Evolutionary conservation across 2,113 vertebrate species (phyloP), one percentile per base, ranked within the genome.

Genomic region (Australoheros scitulus): DNA sequence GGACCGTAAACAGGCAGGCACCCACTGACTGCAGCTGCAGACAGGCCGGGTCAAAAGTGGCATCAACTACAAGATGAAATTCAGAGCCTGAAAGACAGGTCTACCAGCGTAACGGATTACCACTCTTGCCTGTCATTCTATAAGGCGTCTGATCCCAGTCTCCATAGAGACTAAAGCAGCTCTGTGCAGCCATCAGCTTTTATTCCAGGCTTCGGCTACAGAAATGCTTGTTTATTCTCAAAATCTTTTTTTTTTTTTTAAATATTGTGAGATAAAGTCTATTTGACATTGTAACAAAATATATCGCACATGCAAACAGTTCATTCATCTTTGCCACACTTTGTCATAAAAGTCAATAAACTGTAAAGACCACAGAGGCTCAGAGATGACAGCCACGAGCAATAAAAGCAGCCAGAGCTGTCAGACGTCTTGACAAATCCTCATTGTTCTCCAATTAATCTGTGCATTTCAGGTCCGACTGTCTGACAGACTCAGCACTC

Each of bases 1-100:
- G 18, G 38, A 50, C 32, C n/a, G n/a, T n/a, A n/a, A n/a, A 61
- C 77, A 85, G 76, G n/a, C 17, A 61, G 8, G 32, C 61, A 32
- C 74, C 76, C 29, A 26, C 55, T 32, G 57, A 18, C 83, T 59
- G 68, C 61, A 63, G 76, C 59, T 59, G 17, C 76, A 82, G 56
- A 68, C 76, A 47, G 34, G 65, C 22, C 36, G 20, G 82, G 87
- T 88, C 83, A 87, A 52, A 79, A 78, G 56, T 34, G 76, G 24
- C 79, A 84, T 17, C 70, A 82, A 43, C 29, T 84, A 89, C 79
- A 76, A 65, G 58, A 85, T 87, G 61, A 85, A 79, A 85, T 64
- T 61, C 77, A 43, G 61, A 22, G 72, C 41, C 61, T 87, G 87
- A 87, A 20, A 83, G 87, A 80, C 87, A 36, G 58, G 24, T 78